Evolutionary conservation across 2,888 invertebrate species (phyloP).

Genomic region (Phragmatobia fuliginosa): DNA sequence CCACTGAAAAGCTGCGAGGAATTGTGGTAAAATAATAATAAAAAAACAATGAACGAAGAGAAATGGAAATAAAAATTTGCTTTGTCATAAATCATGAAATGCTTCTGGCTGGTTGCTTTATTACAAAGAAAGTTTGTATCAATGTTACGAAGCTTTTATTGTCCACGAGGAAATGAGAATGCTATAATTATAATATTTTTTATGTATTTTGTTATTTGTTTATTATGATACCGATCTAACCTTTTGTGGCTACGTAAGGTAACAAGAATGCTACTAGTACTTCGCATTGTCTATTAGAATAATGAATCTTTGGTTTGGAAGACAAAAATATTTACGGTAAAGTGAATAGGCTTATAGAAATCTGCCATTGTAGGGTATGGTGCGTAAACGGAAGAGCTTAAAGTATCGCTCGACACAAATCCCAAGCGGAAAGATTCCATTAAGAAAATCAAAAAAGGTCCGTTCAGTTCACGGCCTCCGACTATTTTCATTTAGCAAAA

Average conservation of each 20-base stretch:
- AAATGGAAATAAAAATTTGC: constrained; percentile 85
- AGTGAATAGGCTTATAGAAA: constrained; percentile 62
- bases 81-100: constrained; percentile 84
- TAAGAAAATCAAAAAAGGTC: constrained; percentile 87
- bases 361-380: constrained; percentile 65
- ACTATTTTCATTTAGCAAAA: constrained; percentile 87
- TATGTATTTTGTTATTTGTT: constrained; percentile 40
- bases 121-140: constrained; percentile 82
- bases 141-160: constrained; percentile 71
- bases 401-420: constrained; percentile 81
- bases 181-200: constrained; percentile 54
- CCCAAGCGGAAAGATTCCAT: constrained; percentile 85
- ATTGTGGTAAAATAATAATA: constrained; percentile 79
- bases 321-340: constrained; percentile 40
- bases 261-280: not conserved
- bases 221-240: constrained; percentile 21
- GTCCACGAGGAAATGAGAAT: constrained; percentile 63
- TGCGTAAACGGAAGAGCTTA: constrained; percentile 75
- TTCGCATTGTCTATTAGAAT: constrained; percentile 42
- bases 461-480: constrained; percentile 80
- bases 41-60: constrained; percentile 78
- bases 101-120: constrained; percentile 80
- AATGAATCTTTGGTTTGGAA: constrained; percentile 45
- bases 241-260: no score
- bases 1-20: constrained; percentile 77